Percentiles rank a stretch among this genome's conserved stretches.
Conservation (phyloP, 2,888 invertebrate genomes). For the Leistus spinibarbis region DNA sequence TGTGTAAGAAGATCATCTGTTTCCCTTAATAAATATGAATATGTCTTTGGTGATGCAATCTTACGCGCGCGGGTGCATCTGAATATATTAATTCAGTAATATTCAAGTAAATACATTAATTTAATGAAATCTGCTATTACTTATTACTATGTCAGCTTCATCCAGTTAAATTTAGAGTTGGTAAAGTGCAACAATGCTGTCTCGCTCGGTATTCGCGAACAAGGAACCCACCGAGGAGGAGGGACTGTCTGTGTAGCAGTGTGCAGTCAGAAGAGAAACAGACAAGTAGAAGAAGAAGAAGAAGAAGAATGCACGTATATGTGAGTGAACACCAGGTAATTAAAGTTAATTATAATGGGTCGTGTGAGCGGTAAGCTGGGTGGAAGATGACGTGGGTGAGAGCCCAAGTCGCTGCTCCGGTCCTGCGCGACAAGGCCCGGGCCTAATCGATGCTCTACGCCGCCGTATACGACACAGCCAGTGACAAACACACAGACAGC, state of each 20-base stretch:
- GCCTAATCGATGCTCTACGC: slow-evolving; percentile 1
- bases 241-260: not conserved
- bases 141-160: too few species aligned
- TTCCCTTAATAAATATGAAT: too few species aligned
- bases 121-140: too few species aligned
- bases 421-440: not conserved
- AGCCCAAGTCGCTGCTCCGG: not conserved
- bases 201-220: too few species aligned
- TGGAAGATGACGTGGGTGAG: slow-evolving; percentile 19
- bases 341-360: slow-evolving; percentile 26
- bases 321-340: slow-evolving; percentile 12
- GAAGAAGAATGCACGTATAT: slow-evolving; percentile 1
- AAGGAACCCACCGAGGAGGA: not conserved
- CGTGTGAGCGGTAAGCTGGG: slow-evolving; percentile 1
- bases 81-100: too few species aligned
- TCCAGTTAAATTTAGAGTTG: too few species aligned
- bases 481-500: not conserved
- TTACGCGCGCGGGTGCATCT: too few species aligned
- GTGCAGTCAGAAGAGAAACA: not conserved
- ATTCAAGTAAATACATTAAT: too few species aligned
- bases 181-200: too few species aligned
- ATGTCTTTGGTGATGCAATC: too few species aligned
- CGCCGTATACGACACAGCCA: not conserved
- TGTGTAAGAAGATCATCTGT: too few species aligned
- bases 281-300: not conserved